Percentiles rank a stretch among this genome's conserved stretches.
phyloP scores from a whole-genome alignment of 2,888 invertebrate species.

The Micropterix aruncella region DNA sequence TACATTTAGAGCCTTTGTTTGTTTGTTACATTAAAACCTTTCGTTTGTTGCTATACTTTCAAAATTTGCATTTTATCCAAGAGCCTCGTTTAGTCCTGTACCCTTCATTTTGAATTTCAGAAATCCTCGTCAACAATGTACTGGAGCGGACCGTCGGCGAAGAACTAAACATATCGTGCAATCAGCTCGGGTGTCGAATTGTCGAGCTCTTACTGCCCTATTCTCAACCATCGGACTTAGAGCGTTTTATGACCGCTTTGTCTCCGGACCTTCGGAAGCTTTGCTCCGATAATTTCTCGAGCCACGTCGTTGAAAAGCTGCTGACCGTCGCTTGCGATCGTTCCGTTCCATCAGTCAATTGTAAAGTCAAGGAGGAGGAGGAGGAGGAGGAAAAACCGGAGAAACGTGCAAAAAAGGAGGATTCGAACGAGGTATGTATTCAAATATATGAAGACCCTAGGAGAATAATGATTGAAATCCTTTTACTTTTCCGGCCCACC shows the following conservation, averaged over 20 bases:
- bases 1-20: too few relatives aligned
- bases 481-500: too few relatives aligned
- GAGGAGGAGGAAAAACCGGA: slow-evolving; percentile 8
- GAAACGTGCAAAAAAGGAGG: slow-evolving; percentile 9
- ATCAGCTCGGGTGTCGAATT: slow-evolving; percentile 68
- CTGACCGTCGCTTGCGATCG: slow-evolving; percentile 39
- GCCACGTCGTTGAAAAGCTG: slow-evolving; percentile 65
- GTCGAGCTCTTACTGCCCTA: slow-evolving; percentile 62
- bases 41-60: too few relatives aligned
- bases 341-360: too few relatives aligned
- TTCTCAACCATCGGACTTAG: slow-evolving; percentile 45
- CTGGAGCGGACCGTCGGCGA: slow-evolving; percentile 54
- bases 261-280: slow-evolving; percentile 51
- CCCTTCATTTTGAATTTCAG: slow-evolving; percentile 24
- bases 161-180: slow-evolving; percentile 59
- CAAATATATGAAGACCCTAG: slow-evolving; percentile 8
- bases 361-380: slow-evolving; percentile 9
- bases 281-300: slow-evolving; percentile 63
- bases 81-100: too few relatives aligned
- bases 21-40: too few relatives aligned
- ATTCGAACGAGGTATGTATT: slow-evolving; percentile 11
- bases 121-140: slow-evolving; percentile 58
- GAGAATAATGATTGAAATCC: slow-evolving; percentile 11
- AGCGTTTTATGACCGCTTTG: slow-evolving; percentile 47
- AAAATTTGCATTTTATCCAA: too few relatives aligned